Evolutionary conservation across 1,140 invertebrate species (phyloP).

Genomic region (Ruditapes philippinarum): DNA sequence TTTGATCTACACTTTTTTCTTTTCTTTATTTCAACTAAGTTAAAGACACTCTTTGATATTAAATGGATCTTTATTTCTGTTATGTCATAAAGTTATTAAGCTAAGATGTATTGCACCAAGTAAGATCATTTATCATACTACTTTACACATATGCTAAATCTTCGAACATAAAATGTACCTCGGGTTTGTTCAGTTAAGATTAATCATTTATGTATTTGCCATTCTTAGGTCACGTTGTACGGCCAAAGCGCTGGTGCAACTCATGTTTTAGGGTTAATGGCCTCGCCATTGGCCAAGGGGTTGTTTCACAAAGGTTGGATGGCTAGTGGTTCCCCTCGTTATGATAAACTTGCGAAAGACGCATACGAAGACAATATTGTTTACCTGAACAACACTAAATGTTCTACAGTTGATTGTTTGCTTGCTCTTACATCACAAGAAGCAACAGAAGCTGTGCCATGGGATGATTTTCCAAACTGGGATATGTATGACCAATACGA

Average conservation of each 20-base stretch:
- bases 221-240: slow-evolving; percentile 69
- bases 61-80: too few species aligned
- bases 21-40: too few species aligned
- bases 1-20: too few species aligned
- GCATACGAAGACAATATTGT: slow-evolving; percentile 71
- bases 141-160: too few species aligned
- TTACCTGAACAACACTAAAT: slow-evolving; percentile 73
- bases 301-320: slow-evolving; percentile 68
- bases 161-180: too few species aligned
- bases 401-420: slow-evolving; percentile 72
- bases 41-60: too few species aligned
- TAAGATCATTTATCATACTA: too few species aligned
- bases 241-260: slow-evolving; percentile 74
- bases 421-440: slow-evolving; percentile 60
- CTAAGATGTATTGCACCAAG: too few species aligned
- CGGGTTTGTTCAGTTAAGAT: too few species aligned
- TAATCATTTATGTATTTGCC: too few species aligned
- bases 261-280: slow-evolving; percentile 49
- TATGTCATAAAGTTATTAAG: too few species aligned
- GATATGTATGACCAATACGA: slow-evolving; percentile 61
- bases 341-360: slow-evolving; percentile 44
- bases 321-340: slow-evolving; percentile 57
- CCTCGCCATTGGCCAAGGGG: slow-evolving; percentile 61
- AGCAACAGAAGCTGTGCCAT: slow-evolving; percentile 64
- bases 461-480: slow-evolving; percentile 71